Evolutionary conservation across 2,113 vertebrate species (phyloP).

Genomic region (Puma concolor): DNA sequence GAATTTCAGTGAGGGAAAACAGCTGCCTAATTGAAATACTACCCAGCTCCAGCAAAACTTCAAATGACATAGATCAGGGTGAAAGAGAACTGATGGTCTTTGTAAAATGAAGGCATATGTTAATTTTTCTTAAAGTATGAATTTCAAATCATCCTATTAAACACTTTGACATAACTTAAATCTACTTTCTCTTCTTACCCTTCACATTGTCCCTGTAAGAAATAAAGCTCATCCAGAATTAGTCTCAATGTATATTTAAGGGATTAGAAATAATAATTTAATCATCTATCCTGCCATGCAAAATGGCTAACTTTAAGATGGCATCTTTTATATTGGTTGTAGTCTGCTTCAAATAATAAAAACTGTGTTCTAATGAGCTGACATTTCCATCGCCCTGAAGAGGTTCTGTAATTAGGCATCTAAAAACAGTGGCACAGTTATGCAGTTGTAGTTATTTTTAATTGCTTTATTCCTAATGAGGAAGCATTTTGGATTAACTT

Average conservation of each 20-base stretch:
- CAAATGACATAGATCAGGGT: not conserved
- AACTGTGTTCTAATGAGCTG: constrained; percentile 64
- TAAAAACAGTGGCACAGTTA: constrained; percentile 60
- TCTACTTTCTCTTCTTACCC: not conserved
- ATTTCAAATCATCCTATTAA: constrained; percentile 21
- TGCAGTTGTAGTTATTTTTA: constrained; percentile 70
- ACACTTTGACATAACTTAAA: constrained; percentile 20
- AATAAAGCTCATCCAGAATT: constrained; percentile 47
- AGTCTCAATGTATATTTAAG: constrained; percentile 19
- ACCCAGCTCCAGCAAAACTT: not conserved
- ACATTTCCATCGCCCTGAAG: constrained; percentile 60
- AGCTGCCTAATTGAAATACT: not conserved
- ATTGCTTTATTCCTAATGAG: constrained; percentile 74
- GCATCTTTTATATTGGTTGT: constrained; percentile 31
- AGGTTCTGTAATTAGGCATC: constrained; percentile 70
- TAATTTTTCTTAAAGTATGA: constrained; percentile 56
- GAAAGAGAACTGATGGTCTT: not conserved
- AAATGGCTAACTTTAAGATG: constrained; percentile 43
- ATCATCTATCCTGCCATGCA: not conserved
- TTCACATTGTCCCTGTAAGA: not conserved
- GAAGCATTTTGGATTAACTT: constrained; percentile 58
- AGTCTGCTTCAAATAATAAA: constrained; percentile 54
- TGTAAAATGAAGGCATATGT: not conserved
- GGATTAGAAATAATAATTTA: constrained; percentile 59
- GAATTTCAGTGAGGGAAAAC: not conserved